Conservation (phyloP, 2,888 invertebrate species). For the Polymixis lichenea region DNA sequence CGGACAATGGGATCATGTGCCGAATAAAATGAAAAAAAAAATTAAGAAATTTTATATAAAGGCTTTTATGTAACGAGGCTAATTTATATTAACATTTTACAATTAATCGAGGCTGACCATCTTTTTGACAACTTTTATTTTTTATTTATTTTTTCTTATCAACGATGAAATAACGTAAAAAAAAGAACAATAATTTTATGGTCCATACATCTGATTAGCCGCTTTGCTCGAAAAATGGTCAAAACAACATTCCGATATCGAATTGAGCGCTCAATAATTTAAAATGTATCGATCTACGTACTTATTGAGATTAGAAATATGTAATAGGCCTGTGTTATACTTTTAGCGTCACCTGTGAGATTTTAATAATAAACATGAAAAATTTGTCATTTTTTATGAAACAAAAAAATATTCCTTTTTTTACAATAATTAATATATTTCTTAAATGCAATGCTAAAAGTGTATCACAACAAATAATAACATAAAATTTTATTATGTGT, state of each 20-base stretch:
- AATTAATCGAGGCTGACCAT: background rate
- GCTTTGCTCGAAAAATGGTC: slow-evolving; percentile 20
- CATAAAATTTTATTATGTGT: slow-evolving; percentile 56
- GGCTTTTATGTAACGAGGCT: slow-evolving; percentile 37
- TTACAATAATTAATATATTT: background rate
- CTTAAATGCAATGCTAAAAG: slow-evolving; percentile 45
- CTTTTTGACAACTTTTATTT: background rate
- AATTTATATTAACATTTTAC: slow-evolving; percentile 17
- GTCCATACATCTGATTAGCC: background rate
- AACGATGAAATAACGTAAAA: background rate
- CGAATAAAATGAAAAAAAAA: background rate
- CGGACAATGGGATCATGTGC: background rate
- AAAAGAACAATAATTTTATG: background rate
- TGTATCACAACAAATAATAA: slow-evolving; percentile 7
- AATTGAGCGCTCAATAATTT: slow-evolving; percentile 66
- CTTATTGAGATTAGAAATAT: slow-evolving; percentile 73
- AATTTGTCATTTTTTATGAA: background rate
- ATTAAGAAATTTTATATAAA: background rate
- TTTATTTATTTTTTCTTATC: background rate
- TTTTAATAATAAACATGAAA: background rate
- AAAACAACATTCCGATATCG: slow-evolving; percentile 71
- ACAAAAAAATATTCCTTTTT: background rate
- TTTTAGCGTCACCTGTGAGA: slow-evolving; percentile 31
- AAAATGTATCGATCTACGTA: slow-evolving; percentile 69
- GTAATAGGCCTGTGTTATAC: slow-evolving; percentile 33